These are phyloP conservation scores for Nerophis ophidion DNA, from an alignment of 2,113 vertebrate species.

Conservation along the genomic window DNA sequence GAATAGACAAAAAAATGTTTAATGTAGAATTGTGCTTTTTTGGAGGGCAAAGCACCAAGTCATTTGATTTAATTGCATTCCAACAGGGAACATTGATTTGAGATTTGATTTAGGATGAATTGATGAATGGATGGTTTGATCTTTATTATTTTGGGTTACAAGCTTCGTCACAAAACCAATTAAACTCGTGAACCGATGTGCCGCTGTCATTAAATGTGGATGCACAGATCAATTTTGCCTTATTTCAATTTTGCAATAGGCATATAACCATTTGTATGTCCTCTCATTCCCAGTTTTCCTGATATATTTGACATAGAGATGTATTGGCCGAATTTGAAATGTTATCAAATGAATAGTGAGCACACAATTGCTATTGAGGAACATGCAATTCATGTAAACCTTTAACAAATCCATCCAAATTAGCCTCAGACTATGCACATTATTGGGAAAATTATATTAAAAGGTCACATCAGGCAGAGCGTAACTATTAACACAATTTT, in stretches of 20 bases:
- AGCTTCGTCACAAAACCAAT: too few species aligned
- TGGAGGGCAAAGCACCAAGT: too few species aligned
- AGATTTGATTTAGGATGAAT: too few species aligned
- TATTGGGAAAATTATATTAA: constrained; percentile 30
- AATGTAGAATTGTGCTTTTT: too few species aligned
- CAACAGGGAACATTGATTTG: too few species aligned
- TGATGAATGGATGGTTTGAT: too few species aligned
- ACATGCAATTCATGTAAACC: constrained; percentile 19
- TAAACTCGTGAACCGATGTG: too few species aligned
- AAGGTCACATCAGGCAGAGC: constrained; percentile 31
- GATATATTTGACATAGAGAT: constrained; percentile 10
- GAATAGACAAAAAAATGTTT: too few species aligned
- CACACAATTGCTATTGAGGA: constrained; percentile 4
- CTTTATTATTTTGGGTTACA: too few species aligned
- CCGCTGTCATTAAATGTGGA: too few species aligned
- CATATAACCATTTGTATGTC: neutral
- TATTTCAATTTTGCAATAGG: neutral
- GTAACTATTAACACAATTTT: constrained; percentile 16
- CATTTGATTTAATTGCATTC: too few species aligned
- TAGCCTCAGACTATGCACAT: constrained; percentile 12
- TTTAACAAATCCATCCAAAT: constrained; percentile 28
- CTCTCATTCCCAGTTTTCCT: constrained; percentile 6
- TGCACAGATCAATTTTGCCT: too few species aligned
- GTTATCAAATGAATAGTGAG: constrained; percentile 29
- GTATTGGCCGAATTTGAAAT: constrained; percentile 2